A percentile compares a stretch with the other conserved stretches of the same genome.
phyloP scores from a whole-genome alignment of 1,140 invertebrate species.

The Ostrea edulis region DNA sequence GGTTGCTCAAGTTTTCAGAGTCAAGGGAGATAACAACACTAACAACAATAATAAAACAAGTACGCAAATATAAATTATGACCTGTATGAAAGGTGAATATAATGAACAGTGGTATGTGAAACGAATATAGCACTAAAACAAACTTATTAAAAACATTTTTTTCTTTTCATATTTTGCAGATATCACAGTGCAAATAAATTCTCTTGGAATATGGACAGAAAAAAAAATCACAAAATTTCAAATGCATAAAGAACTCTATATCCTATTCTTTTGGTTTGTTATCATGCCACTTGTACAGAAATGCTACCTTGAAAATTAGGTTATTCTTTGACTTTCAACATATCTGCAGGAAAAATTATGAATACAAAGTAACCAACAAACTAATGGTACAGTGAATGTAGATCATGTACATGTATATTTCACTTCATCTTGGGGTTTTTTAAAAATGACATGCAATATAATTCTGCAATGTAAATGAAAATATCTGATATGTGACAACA shows the following conservation, averaged over 20 bases:
- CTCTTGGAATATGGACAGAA: too few relatives aligned
- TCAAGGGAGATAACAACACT: conserved; percentile 1
- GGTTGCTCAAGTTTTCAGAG: not conserved
- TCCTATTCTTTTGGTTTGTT: too few relatives aligned
- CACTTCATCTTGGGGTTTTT: too few relatives aligned
- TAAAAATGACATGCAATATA: not conserved
- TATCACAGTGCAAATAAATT: conserved; percentile 3
- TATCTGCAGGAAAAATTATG: too few relatives aligned
- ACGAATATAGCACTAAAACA: not conserved
- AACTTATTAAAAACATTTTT: not conserved
- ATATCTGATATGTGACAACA: conserved; percentile 30
- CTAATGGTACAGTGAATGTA: too few relatives aligned
- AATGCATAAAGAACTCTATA: not conserved
- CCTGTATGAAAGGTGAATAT: too few relatives aligned
- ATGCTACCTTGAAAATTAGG: too few relatives aligned
- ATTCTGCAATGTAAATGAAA: not conserved
- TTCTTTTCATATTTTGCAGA: not conserved
- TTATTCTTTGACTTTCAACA: too few relatives aligned
- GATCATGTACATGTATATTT: too few relatives aligned
- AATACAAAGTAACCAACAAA: too few relatives aligned
- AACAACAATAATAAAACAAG: not conserved
- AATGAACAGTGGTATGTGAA: too few relatives aligned
- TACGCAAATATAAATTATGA: not conserved
- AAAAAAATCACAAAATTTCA: not conserved
- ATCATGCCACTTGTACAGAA: too few relatives aligned